Base-by-base conservation (phyloP, 1,140 invertebrate genomes). In the Prorops nasuta region DNA sequence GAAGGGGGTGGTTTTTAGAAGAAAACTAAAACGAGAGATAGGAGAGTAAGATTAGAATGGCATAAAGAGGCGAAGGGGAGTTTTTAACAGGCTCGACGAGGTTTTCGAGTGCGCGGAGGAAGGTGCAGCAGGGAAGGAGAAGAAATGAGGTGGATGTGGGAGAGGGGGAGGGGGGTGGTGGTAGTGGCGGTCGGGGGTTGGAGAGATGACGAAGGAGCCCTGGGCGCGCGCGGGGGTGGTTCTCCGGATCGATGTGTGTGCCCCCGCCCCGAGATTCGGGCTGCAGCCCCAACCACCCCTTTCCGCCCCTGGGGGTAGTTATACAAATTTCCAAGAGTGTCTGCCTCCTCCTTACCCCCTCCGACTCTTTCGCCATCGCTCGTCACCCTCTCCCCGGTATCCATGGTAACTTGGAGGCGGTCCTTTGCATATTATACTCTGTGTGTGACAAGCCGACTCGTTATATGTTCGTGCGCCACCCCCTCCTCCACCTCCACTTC, bases 321-420 rank as follows among this genome's bases (percentile, higher is more conserved):
- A 74, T 75, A 74, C 72, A 75, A 75, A 76, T 76, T 76, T 75
- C 71, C 63, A 72, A 73, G 71, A 73, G 71, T 72, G 66, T 72
- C 70, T 72, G 66, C 62, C 60, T 53, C 59, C 63, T 48, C 48
- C 51, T 61, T 54, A 31, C 48, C 58, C 55, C 57, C 55, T 54
- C 49, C 49, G 46, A 37, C 58, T 46, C 58, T 28, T 49, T 51
- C 52, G 54, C 54, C 57, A 37, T 46, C 40, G 49, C 60, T 52
- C 60, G 20, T 63, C 53, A 48, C 46, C 48, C 57, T 53, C 54
- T 71, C 66, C 60, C 49, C 47, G 55, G 69, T 72, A 56, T 50
- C 70, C 67, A 70, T 70, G 58, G 66, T 38, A 63, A 72, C 71
- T 49, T 41, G 69, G 68, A 60, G 71, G 69, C 69, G 70, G 70